A percentile compares a stretch with the other conserved stretches of the same genome.
Conservation (phyloP, 2,888 invertebrate genomes). For the Nemurella pictetii region DNA sequence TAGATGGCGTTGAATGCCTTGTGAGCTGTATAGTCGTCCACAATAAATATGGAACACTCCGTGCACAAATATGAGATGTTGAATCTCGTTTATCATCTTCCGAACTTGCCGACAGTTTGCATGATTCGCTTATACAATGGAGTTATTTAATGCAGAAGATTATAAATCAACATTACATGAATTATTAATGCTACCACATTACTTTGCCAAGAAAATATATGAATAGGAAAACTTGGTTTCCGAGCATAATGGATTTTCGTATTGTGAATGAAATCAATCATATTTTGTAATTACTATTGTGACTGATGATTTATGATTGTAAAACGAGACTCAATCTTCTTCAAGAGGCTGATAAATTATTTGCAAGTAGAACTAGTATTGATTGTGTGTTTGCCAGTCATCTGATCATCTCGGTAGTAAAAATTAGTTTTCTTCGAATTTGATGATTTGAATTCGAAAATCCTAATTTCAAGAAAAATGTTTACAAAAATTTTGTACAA, state of each 20-base stretch:
- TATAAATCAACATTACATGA: not conserved
- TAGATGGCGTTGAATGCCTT: not conserved
- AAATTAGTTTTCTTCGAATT: no score
- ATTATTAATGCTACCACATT: not conserved
- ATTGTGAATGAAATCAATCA: slow-evolving; percentile 6
- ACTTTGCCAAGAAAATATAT: not conserved
- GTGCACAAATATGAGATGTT: not conserved
- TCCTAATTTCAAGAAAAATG: no score
- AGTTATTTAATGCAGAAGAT: not conserved
- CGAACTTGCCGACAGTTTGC: not conserved
- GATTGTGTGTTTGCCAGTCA: not conserved
- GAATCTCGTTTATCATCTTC: not conserved
- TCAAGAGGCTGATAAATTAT: slow-evolving; percentile 5
- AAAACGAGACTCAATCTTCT: not conserved
- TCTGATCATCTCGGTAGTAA: no score
- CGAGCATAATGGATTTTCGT: not conserved
- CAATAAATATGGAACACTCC: not conserved
- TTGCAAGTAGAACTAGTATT: not conserved
- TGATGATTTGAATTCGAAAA: no score
- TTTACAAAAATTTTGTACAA: no score
- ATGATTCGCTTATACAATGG: not conserved
- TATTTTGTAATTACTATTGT: slow-evolving; percentile 2
- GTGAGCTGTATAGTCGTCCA: not conserved
- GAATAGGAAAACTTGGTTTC: not conserved
- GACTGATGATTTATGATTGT: slow-evolving; percentile 1